These are phyloP conservation scores for Leucoraja erinaceus DNA, from an alignment of 2,113 vertebrate genomes.

Conservation along the genomic window DNA sequence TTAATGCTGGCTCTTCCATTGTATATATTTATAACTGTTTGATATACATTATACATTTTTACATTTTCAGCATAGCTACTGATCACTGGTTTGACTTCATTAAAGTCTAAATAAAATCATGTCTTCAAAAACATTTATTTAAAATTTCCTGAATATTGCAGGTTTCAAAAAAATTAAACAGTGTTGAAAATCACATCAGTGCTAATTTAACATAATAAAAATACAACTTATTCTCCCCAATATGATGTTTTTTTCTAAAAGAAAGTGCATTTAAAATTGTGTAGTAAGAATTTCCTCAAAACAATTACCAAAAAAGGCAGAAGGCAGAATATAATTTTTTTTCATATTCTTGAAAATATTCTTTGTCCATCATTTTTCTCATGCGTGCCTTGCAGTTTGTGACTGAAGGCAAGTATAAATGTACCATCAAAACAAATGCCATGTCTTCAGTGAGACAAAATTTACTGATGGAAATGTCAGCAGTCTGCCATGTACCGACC, in stretches of 20 bases:
- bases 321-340: slow-evolving; percentile 25
- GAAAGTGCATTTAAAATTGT: slow-evolving; percentile 49
- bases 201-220: slow-evolving; percentile 71
- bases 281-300: slow-evolving; percentile 23
- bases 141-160: slow-evolving; percentile 66
- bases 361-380: slow-evolving; percentile 22
- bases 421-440: slow-evolving; percentile 33
- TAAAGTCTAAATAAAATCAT: slow-evolving; percentile 60
- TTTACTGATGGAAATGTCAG: slow-evolving; percentile 58
- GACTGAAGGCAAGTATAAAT: slow-evolving; percentile 33
- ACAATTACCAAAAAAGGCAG: slow-evolving; percentile 26
- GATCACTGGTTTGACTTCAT: slow-evolving; percentile 54
- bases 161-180: slow-evolving; percentile 60
- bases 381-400: neutral
- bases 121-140: slow-evolving; percentile 57
- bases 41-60: slow-evolving; percentile 55
- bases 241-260: slow-evolving; percentile 43
- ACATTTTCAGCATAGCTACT: slow-evolving; percentile 44
- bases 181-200: slow-evolving; percentile 80
- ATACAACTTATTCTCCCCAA: slow-evolving; percentile 49
- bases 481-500: slow-evolving; percentile 95
- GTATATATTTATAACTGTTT: slow-evolving; percentile 49
- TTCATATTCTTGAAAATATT: slow-evolving; percentile 26
- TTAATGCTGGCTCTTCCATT: slow-evolving; percentile 57
- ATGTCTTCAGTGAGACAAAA: slow-evolving; percentile 44